phyloP scores from a whole-genome alignment of 2,113 vertebrate genomes.

The Acanthisitta chloris region DNA sequence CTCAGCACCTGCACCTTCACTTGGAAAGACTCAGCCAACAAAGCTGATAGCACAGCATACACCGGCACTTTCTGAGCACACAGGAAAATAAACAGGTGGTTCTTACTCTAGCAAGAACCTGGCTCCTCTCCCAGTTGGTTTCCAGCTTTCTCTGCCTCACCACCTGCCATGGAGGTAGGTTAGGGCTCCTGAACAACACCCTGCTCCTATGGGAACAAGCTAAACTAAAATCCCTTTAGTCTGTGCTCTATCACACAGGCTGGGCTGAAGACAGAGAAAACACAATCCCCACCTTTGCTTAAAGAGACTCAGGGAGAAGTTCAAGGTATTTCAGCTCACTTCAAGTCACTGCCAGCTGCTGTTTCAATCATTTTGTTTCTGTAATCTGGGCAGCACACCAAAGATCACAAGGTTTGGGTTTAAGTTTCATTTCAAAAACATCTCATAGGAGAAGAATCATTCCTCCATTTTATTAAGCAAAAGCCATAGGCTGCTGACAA shows the following conservation, averaged over 20 bases:
- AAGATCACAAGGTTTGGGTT: constrained; percentile 46
- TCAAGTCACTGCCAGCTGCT: constrained; percentile 1
- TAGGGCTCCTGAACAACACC: background rate
- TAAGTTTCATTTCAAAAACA: constrained; percentile 24
- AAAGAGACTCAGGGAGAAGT: background rate
- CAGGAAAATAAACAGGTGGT: background rate
- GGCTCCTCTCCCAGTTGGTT: background rate
- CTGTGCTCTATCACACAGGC: background rate
- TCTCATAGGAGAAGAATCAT: background rate
- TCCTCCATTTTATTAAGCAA: constrained; percentile 19
- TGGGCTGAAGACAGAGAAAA: background rate
- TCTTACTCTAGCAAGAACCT: background rate
- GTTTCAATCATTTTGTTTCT: constrained; percentile 28
- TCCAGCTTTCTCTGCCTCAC: background rate
- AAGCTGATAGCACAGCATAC: background rate
- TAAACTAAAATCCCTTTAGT: background rate
- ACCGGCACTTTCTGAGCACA: background rate
- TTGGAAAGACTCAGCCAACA: background rate
- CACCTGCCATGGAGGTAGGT: background rate
- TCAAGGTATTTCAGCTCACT: constrained; percentile 15
- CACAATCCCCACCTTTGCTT: background rate
- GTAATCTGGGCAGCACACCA: constrained; percentile 31
- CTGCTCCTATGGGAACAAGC: background rate
- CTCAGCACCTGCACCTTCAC: background rate
- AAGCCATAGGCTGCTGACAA: background rate